Evolutionary conservation across 2,797 vertebrate species (phyloP), one percentile per base, ranked within the genome.

Genomic region (Babyrousa celebensis): DNA sequence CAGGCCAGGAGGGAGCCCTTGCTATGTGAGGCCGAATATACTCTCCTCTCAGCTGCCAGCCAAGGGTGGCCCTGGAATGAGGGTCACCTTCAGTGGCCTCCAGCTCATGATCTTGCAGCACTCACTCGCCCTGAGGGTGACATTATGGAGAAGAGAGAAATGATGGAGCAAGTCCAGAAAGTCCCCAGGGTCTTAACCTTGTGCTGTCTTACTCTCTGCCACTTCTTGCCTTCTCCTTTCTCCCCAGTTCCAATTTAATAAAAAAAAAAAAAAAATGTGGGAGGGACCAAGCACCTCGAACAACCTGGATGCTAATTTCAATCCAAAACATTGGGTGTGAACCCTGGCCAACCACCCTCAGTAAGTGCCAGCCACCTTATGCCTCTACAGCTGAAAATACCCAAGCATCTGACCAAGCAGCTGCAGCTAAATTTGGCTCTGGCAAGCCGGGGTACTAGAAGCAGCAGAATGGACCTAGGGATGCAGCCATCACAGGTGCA

Each of bases 391-490:
- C 95, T 92, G 91, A 90, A 97, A 97, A 97, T 75, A 79, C 60
- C 32, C 40, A 20, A 93, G 68, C 54, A 36, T 83, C 88, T 92
- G 96, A 95, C 65, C 43, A 82, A 88, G 90, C 94, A 95, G 74
- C 96, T 96, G 95, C 93, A 25, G 77, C 75, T 97, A 98, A 97
- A 97, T 96, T 97, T 96, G 96, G 92, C 58, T 54, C 93, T 70
- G 27, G 85, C 88, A 74, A 85, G 70, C 52, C 40, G 25, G 21
- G 74, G 48, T 70, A 58, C 87, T 80, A 52, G 60, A 27, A 78
- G 36, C 72, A 79, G 70, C 71, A n/a, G 36, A 65, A 18, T 16
- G 21, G 14, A 71, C 58, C 23, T 71, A n/a, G 36, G 1, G 23
- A 63, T 8, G 36, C 43, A 17, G 17, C 14, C 83, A 7, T 16